phyloP scores from a whole-genome alignment of 2,113 vertebrate genomes.

The Pluvialis apricaria region DNA sequence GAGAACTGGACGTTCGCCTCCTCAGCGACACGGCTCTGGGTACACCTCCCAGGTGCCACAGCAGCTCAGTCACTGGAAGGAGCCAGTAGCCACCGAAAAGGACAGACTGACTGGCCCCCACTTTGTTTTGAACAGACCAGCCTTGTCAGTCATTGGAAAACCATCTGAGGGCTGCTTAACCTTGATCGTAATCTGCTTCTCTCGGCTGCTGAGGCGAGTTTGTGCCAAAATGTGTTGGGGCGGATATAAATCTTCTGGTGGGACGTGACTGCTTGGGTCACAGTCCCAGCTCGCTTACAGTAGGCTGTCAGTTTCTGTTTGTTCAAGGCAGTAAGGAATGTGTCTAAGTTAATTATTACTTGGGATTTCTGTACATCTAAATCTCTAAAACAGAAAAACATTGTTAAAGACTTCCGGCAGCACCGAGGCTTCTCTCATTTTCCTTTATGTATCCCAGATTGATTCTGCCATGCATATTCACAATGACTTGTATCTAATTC shows the following conservation, averaged over 20 bases:
- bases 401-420: neutral
- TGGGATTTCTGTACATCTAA: neutral
- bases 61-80: neutral
- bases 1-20: neutral
- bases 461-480: neutral
- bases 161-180: neutral
- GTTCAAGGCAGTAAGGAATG: neutral
- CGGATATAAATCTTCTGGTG: neutral
- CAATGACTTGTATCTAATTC: neutral
- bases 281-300: neutral
- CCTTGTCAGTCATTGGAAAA: neutral
- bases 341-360: slow-evolving; percentile 16
- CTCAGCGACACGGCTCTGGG: neutral
- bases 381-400: neutral
- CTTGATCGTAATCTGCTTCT: neutral
- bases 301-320: slow-evolving; percentile 18
- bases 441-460: neutral
- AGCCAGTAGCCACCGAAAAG: neutral
- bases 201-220: neutral
- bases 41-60: neutral
- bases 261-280: neutral
- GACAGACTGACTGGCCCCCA: neutral
- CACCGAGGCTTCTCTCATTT: neutral
- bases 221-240: neutral
- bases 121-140: neutral